A percentile compares a stretch with the other conserved stretches of the same genome.
Conservation (phyloP, 2,797 vertebrate species). For the Pipistrellus kuhlii region DNA sequence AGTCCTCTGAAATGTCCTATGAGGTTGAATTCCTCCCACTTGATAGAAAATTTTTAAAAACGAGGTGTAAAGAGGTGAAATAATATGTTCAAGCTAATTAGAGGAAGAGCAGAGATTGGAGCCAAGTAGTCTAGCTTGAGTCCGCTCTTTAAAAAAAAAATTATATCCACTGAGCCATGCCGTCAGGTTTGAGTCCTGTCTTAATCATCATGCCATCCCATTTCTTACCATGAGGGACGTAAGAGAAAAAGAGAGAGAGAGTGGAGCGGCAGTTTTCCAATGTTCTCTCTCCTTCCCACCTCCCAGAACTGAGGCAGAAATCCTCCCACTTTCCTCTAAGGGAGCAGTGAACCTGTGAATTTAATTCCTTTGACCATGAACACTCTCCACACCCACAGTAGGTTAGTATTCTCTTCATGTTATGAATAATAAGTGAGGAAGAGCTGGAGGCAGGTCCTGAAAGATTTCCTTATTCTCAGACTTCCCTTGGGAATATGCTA, state of each 20-base stretch:
- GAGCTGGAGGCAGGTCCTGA: conserved; percentile 4
- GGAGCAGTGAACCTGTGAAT: neutral
- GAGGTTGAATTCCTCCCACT: neutral
- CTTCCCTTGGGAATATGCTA: neutral
- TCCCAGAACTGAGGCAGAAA: neutral
- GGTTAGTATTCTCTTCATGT: conserved; percentile 42
- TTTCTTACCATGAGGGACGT: neutral
- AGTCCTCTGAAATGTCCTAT: neutral
- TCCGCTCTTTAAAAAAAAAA: neutral
- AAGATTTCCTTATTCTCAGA: neutral
- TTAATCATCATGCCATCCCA: neutral
- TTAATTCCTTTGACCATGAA: neutral
- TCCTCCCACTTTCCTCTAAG: neutral
- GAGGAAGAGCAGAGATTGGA: neutral
- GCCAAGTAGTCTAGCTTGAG: neutral
- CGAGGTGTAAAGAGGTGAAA: neutral
- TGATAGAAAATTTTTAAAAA: neutral
- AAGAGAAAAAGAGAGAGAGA: too few relatives aligned
- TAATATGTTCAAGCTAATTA: neutral
- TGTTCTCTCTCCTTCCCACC: neutral
- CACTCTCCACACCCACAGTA: neutral
- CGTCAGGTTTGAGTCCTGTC: neutral
- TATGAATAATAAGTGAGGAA: conserved; percentile 53
- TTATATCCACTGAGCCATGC: too few relatives aligned
- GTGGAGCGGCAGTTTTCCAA: neutral